Evolutionary conservation across 2,113 vertebrate genomes (phyloP).

Genomic region (Larimichthys crocea): DNA sequence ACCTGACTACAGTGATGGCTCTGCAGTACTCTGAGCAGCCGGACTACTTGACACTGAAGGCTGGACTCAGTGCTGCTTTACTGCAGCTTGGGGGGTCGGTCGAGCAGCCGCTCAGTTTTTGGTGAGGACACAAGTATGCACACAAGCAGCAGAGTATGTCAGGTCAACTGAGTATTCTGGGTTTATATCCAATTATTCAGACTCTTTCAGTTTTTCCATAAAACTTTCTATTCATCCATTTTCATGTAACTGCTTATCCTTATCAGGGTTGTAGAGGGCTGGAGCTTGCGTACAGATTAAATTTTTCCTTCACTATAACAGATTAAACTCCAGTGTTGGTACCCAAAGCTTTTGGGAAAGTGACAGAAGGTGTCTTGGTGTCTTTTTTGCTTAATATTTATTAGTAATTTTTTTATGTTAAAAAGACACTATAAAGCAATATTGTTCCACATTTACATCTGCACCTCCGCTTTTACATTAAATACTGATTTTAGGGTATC

Average conservation of each 20-base stretch:
- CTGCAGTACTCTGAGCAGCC: slow-evolving; percentile 89
- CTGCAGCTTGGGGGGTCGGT: slow-evolving; percentile 73
- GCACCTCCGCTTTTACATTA: background rate
- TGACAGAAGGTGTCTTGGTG: background rate
- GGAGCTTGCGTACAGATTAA: background rate
- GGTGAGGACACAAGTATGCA: slow-evolving; percentile 33
- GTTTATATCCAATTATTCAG: background rate
- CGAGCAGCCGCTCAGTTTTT: slow-evolving; percentile 66
- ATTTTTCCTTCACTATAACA: background rate
- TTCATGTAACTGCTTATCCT: too few species aligned
- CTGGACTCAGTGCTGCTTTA: slow-evolving; percentile 76
- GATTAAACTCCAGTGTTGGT: background rate
- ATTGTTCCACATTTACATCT: background rate
- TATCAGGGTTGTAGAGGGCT: too few species aligned
- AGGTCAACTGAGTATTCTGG: background rate
- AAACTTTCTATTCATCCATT: too few species aligned
- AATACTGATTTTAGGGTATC: background rate
- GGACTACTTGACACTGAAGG: slow-evolving; percentile 82
- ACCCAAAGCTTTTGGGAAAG: background rate
- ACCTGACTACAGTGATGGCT: slow-evolving; percentile 84
- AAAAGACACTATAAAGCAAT: background rate
- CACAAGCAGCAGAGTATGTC: background rate
- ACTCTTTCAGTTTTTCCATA: background rate
- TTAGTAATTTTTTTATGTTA: background rate
- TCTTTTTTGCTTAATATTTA: background rate